Evolutionary conservation across 2,113 vertebrate species (phyloP).

Genomic region (Takifugu flavidus): DNA sequence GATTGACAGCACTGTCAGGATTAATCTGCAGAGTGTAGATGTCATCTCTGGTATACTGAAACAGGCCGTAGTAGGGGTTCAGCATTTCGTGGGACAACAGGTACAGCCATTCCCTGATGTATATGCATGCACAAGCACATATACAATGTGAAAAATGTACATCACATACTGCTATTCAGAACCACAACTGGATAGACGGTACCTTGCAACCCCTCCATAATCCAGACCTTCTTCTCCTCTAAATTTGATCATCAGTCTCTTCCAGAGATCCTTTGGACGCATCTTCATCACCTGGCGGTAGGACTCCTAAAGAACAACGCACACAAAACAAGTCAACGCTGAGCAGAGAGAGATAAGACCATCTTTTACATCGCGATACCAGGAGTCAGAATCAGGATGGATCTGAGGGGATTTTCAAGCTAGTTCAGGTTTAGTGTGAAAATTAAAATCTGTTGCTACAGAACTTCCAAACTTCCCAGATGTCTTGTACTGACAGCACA

Average conservation of each 20-base stretch:
- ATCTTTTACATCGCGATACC: not conserved
- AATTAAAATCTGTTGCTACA: not conserved
- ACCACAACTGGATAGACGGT: not conserved
- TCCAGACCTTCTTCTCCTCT: constrained; percentile 97
- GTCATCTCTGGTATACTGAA: constrained; percentile 97
- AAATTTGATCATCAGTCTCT: constrained; percentile 99
- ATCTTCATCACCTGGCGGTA: constrained; percentile 99
- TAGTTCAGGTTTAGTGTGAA: no score
- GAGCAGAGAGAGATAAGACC: not conserved
- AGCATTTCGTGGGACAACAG: constrained; percentile 97
- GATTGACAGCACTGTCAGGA: constrained; percentile 96
- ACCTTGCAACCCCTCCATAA: constrained; percentile 97
- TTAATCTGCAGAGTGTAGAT: constrained; percentile 98
- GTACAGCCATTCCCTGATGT: constrained; percentile 92
- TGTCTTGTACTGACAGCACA: no score
- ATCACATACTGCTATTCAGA: not conserved
- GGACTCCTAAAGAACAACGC: constrained; percentile 82
- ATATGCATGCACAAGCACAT: constrained; percentile 14
- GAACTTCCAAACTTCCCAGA: not conserved
- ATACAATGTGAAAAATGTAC: not conserved
- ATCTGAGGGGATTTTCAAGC: no score
- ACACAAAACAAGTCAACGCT: not conserved
- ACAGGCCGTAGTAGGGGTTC: constrained; percentile 97
- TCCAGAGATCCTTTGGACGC: constrained; percentile 98
- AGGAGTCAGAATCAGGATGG: not conserved